These are phyloP conservation scores for Mamestra brassicae DNA, from an alignment of 2,888 invertebrate genomes.

Conservation along the genomic window DNA sequence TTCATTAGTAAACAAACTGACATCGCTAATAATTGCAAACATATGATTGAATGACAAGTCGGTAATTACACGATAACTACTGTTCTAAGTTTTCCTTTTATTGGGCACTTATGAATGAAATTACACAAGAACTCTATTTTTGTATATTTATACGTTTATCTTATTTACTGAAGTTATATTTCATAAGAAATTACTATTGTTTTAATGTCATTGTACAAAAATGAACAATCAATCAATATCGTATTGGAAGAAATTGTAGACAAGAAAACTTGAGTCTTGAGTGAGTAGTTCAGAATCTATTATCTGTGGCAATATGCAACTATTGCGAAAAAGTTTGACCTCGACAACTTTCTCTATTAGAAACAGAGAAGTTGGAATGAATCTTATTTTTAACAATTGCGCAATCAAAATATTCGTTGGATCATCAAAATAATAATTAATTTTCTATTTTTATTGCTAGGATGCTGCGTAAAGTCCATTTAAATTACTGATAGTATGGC, in stretches of 20 bases:
- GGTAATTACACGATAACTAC: slow-evolving; percentile 73
- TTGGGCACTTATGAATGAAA: slow-evolving; percentile 28
- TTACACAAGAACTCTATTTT: slow-evolving; percentile 19
- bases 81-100: slow-evolving; percentile 37
- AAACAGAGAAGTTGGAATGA: neutral
- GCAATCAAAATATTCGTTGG: neutral
- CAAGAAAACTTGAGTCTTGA: neutral
- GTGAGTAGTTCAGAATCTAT: slow-evolving; percentile 22
- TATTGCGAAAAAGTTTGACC: slow-evolving; percentile 48
- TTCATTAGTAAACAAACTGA: slow-evolving; percentile 89
- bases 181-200: slow-evolving; percentile 28
- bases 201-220: slow-evolving; percentile 43
- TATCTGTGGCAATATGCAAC: slow-evolving; percentile 51
- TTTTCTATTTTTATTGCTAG: neutral
- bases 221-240: slow-evolving; percentile 33
- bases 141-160: neutral
- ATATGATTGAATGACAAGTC: slow-evolving; percentile 88
- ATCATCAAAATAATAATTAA: neutral
- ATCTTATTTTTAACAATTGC: neutral
- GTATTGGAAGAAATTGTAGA: slow-evolving; percentile 33
- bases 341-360: slow-evolving; percentile 38
- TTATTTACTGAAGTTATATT: slow-evolving; percentile 5
- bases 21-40: slow-evolving; percentile 89
- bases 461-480: too few species aligned
- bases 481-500: too few species aligned